Conservation (phyloP, 2,797 vertebrate genomes). For the Microchirus variegatus region DNA sequence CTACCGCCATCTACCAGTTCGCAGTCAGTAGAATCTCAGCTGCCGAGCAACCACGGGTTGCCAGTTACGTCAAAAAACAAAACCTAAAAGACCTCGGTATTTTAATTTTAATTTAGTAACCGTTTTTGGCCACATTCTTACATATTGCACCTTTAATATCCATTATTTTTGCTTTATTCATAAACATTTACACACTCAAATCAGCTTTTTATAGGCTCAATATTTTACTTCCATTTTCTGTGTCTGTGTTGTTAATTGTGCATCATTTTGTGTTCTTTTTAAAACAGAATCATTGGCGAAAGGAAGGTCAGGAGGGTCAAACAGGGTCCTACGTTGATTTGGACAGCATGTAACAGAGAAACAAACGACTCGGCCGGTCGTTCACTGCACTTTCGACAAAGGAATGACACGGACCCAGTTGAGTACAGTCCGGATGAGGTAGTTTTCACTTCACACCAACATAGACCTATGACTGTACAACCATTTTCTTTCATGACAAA, state of each 20-base stretch:
- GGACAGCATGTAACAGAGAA: not conserved
- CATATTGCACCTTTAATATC: too few species aligned
- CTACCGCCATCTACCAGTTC: too few species aligned
- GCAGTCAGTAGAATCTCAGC: too few species aligned
- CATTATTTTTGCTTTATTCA: too few species aligned
- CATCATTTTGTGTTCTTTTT: slow-evolving; percentile 15
- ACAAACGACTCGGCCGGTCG: not conserved
- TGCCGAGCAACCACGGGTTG: too few species aligned
- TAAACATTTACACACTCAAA: too few species aligned
- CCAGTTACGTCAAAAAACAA: too few species aligned
- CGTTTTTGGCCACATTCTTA: too few species aligned
- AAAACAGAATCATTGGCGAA: not conserved
- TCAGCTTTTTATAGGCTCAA: not conserved
- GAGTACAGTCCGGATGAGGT: slow-evolving; percentile 13
- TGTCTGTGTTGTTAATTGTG: not conserved
- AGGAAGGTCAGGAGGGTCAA: slow-evolving; percentile 7
- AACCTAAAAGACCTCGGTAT: too few species aligned
- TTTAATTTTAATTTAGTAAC: too few species aligned
- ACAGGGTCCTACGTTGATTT: slow-evolving; percentile 12
- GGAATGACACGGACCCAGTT: slow-evolving; percentile 13
- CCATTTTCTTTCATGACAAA: slow-evolving; percentile 9
- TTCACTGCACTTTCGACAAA: slow-evolving; percentile 4
- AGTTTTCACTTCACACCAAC: slow-evolving; percentile 18
- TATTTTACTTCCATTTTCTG: not conserved
- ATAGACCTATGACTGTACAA: slow-evolving; percentile 4